These are phyloP conservation scores for Drosophila auraria DNA, from an alignment of 1,140 invertebrate species.

Conservation along the genomic window DNA sequence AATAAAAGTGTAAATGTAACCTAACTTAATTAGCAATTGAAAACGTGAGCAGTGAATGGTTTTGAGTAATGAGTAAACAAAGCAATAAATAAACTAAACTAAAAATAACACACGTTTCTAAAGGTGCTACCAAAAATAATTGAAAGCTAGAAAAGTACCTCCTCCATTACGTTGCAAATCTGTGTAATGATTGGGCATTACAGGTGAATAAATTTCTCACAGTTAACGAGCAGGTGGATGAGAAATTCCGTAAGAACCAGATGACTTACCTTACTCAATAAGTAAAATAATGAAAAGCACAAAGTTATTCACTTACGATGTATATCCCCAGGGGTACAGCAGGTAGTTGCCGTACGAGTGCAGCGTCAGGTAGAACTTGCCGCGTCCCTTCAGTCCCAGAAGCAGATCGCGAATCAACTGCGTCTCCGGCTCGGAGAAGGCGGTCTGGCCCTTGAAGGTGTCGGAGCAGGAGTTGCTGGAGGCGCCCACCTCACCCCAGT, in stretches of 20 bases:
- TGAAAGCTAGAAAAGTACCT: no score
- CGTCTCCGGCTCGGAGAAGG: slow-evolving; percentile 91
- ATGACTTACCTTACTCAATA: not conserved
- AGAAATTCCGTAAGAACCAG: not conserved
- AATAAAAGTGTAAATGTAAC: no score
- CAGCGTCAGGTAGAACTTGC: slow-evolving; percentile 89
- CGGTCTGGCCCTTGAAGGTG: slow-evolving; percentile 87
- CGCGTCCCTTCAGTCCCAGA: slow-evolving; percentile 85
- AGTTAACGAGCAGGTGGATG: not conserved
- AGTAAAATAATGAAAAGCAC: not conserved
- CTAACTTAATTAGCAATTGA: not conserved
- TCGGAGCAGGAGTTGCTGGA: slow-evolving; percentile 88
- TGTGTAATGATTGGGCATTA: not conserved
- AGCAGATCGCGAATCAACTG: slow-evolving; percentile 85
- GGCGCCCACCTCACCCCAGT: slow-evolving; percentile 89
- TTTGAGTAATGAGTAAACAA: no score
- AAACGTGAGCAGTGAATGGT: not conserved
- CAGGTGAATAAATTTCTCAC: not conserved
- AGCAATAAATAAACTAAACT: no score
- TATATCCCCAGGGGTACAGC: slow-evolving; percentile 91
- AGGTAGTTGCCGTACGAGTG: slow-evolving; percentile 90
- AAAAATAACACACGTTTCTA: no score
- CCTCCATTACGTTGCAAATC: no score
- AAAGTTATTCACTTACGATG: slow-evolving; percentile 72
- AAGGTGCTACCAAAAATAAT: no score